These are phyloP conservation scores for Dioctria rufipes DNA, from an alignment of 2,888 invertebrate genomes.

Conservation along the genomic window DNA sequence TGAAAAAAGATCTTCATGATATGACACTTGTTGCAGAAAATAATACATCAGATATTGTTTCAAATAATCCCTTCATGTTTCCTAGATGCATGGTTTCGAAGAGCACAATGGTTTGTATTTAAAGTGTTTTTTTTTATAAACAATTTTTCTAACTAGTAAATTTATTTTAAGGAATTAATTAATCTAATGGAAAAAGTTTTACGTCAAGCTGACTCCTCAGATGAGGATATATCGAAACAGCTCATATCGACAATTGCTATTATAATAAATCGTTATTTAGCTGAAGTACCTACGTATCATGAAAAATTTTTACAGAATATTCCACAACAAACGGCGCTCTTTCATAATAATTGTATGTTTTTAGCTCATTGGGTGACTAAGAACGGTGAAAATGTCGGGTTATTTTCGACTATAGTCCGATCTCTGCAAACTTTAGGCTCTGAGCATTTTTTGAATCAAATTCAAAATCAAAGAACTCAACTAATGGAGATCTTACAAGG, in stretches of 20 bases:
- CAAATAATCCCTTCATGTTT: constrained; percentile 66
- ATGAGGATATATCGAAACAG: constrained; percentile 73
- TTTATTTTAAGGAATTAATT: constrained; percentile 65
- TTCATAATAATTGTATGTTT: constrained; percentile 94
- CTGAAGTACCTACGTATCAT: constrained; percentile 85
- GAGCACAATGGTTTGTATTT: constrained; percentile 69
- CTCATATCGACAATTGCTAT: constrained; percentile 80
- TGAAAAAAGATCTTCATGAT: constrained; percentile 86
- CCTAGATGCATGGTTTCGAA: constrained; percentile 70
- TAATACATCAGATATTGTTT: constrained; percentile 62
- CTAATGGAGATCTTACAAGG: constrained; percentile 83
- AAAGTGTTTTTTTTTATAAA: background rate
- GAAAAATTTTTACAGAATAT: constrained; percentile 84
- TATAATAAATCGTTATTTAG: constrained; percentile 84
- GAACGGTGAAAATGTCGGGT: constrained; percentile 74
- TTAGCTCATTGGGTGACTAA: constrained; percentile 82
- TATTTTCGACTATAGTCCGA: constrained; percentile 78
- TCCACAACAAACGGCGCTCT: constrained; percentile 88
- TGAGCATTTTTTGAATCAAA: constrained; percentile 80
- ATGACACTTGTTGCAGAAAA: constrained; percentile 76
- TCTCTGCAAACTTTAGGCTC: constrained; percentile 79
- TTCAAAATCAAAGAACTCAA: constrained; percentile 83
- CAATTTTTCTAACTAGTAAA: background rate
- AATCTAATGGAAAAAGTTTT: constrained; percentile 68
- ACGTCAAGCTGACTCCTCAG: constrained; percentile 62